Evolutionary conservation across 1,140 invertebrate genomes (phyloP), one percentile per base, ranked within the genome.

Genomic region (Thaumatotibia leucotreta): DNA sequence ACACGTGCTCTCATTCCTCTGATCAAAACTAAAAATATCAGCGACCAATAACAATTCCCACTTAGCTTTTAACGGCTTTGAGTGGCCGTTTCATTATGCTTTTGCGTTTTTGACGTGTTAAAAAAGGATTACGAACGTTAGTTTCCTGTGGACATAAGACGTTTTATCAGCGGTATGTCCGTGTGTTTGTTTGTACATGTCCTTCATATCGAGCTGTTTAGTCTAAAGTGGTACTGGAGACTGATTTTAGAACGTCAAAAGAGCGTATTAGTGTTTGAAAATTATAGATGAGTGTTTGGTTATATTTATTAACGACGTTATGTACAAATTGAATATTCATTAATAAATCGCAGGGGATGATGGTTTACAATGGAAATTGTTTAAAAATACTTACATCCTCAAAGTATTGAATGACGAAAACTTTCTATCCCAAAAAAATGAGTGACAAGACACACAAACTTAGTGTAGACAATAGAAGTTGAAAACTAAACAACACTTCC

Each of bases 121-220:
- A 20, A 45, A 45, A 11, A 45, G 39, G n/a, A 14, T 1, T 45
- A 45, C 20, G 20, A 45, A 20, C 39, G 14, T 20, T 4, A 45
- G 4, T 45, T 45, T 20, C 39, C 20, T 20, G 14, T 45, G 39
- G 4, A 45, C 39, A 20, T 45, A 45, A 14, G 14, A 20, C 39
- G 39, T 45, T 45, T 45, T 6, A 14, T 8, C 14, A 4, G 14
- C 14, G 39, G 17, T 45, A 14, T 11, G 29, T 58, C 52, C 52
- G 10, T 24, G 10, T n/a, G 52, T 58, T 58, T 58, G 24, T 29
- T 58, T 58, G 23, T 29, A 8, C 52, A 27, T 14, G 52, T 31
- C 52, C 52, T 58, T 58, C 52, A 54, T 58, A 14, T 27, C n/a
- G 23, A 58, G 39, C 52, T 58, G 52, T 58, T 58, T 58, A 58